Base-by-base conservation (phyloP, 2,797 vertebrate species). In the Carapus acus region DNA sequence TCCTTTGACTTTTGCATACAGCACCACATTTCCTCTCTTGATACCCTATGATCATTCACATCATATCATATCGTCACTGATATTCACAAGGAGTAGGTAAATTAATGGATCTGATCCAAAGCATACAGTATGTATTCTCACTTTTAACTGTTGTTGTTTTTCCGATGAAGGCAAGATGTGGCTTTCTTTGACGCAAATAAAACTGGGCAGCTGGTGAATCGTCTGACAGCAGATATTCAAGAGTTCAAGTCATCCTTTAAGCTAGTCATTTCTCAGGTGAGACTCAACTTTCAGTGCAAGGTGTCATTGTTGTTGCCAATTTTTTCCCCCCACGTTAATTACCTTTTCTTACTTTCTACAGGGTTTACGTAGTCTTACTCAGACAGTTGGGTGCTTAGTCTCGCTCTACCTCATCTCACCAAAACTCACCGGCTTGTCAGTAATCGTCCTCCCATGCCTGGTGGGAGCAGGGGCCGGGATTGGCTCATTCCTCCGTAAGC, bases 191-290 rank as follows among this genome's bases (percentile, higher is more conserved):
- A 98, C 0, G 86, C 90, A 49, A 93, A 87, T 43, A 93, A 91
- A 81, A 97, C 95, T 0, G 96, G 96, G 14, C 93, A 94, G 69
- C 84, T 98, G 70, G 93, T 98, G 66, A 90, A 90, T 17, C 90
- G 94, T 17, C 78, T 98, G 80, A 97, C 96, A 0, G 71, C 93
- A 0, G 95, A 98, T 41, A 91, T 97, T 79, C 96, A 98, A 74
- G 96, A 98, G 71, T 97, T 98, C 73, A 98, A 98, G 61, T 98
- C 96, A 0, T 94, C 94, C 41, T 98, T 98, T 84, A 98, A 98
- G 67, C 76, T 97, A 14, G 88, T 92, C 52, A 84, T 98, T 74
- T 94, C 94, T 71, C 94, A 96, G 91, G 94, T 97, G 82, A 48
- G 24, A 27, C 4, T 27, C 24, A 27, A 9, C 24, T 27, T 4